Evolutionary conservation across 2,113 vertebrate genomes (phyloP).

Genomic region (Strix aluco): DNA sequence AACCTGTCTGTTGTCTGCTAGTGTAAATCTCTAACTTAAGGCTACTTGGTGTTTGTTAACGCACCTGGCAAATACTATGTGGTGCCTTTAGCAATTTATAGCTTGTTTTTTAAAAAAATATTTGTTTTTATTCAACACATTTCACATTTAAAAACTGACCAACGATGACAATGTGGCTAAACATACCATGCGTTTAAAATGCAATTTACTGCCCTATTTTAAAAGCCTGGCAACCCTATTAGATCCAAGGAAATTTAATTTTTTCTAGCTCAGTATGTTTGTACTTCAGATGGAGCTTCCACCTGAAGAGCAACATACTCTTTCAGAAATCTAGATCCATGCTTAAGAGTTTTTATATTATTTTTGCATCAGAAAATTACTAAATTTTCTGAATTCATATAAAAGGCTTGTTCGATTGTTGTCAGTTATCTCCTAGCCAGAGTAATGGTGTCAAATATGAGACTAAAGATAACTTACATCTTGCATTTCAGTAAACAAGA

Average conservation of each 20-base stretch:
- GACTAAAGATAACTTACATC: not conserved
- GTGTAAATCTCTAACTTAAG: constrained; percentile 2
- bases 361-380: not conserved
- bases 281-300: not conserved
- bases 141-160: not conserved
- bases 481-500: not conserved
- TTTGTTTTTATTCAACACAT: not conserved
- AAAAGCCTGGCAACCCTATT: not conserved
- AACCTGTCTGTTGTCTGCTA: not conserved
- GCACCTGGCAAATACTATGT: constrained; percentile 8
- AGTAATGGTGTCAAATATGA: not conserved
- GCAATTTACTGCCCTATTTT: not conserved
- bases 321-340: not conserved
- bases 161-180: not conserved
- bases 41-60: not conserved
- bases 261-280: not conserved
- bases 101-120: not conserved
- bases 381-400: not conserved
- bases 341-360: not conserved
- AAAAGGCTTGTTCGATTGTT: not conserved
- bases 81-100: not conserved
- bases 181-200: not conserved
- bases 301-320: not conserved
- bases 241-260: not conserved
- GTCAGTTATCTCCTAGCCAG: not conserved